phyloP scores from a whole-genome alignment of 2,797 vertebrate genomes.

The Chromobotia macracanthus region DNA sequence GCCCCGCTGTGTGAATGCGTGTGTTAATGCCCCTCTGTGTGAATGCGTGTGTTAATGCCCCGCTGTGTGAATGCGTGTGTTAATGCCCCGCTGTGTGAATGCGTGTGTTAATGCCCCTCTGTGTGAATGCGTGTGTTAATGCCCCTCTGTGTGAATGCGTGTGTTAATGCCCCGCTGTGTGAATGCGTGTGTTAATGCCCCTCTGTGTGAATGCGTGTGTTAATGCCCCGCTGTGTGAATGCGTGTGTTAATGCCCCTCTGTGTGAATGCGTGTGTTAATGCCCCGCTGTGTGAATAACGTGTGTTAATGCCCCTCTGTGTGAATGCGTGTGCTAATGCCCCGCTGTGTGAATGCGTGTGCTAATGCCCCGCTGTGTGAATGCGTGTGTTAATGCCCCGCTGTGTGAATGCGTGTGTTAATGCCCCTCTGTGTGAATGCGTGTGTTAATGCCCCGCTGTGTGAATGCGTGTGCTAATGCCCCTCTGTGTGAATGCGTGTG shows the following conservation, averaged over 20 bases:
- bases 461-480: no score
- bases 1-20: no score
- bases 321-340: not conserved
- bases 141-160: not conserved
- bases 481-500: not conserved
- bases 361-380: not conserved
- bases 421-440: not conserved
- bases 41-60: not conserved
- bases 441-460: no score
- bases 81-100: no score
- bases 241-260: not conserved
- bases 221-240: no score
- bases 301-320: conserved; percentile 5
- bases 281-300: no score
- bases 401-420: no score
- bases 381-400: no score
- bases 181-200: no score
- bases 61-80: not conserved
- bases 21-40: conserved; percentile 5
- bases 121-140: conserved; percentile 1
- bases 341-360: not conserved
- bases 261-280: not conserved
- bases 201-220: not conserved
- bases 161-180: no score
- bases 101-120: not conserved